Evolutionary conservation across 2,888 invertebrate species (phyloP).

Genomic region (Electrophaes corylata): DNA sequence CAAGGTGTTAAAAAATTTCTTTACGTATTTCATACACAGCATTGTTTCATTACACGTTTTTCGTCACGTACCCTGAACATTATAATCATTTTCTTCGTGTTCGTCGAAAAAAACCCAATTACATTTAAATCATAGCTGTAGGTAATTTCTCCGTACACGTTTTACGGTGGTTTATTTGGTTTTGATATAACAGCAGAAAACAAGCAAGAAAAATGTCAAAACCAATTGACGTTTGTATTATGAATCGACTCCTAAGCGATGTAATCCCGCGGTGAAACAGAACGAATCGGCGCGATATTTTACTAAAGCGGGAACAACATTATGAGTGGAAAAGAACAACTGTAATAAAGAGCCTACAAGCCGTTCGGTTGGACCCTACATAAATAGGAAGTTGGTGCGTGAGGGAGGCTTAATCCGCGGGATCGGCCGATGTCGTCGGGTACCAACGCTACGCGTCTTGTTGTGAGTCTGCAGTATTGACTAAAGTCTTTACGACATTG

Average conservation of each 20-base stretch:
- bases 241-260: constrained; percentile 36
- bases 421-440: constrained; percentile 60
- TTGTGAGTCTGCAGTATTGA: constrained; percentile 64
- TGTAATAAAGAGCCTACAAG: constrained; percentile 83
- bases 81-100: no score
- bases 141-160: no score
- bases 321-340: constrained; percentile 80
- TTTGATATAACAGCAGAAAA: neutral
- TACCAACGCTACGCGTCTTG: constrained; percentile 35
- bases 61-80: no score
- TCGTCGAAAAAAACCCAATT: no score
- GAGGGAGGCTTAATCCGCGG: constrained; percentile 75
- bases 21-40: no score
- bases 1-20: no score
- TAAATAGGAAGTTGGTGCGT: constrained; percentile 78
- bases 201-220: constrained; percentile 24
- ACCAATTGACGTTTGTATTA: constrained; percentile 34
- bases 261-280: constrained; percentile 58
- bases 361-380: constrained; percentile 78
- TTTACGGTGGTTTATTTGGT: neutral
- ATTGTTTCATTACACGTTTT: no score
- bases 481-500: constrained; percentile 45
- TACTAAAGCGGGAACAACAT: constrained; percentile 72
- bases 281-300: constrained; percentile 71
- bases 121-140: no score